These are phyloP conservation scores for Hippocampus comes DNA, from an alignment of 2,113 vertebrate genomes.

Conservation along the genomic window DNA sequence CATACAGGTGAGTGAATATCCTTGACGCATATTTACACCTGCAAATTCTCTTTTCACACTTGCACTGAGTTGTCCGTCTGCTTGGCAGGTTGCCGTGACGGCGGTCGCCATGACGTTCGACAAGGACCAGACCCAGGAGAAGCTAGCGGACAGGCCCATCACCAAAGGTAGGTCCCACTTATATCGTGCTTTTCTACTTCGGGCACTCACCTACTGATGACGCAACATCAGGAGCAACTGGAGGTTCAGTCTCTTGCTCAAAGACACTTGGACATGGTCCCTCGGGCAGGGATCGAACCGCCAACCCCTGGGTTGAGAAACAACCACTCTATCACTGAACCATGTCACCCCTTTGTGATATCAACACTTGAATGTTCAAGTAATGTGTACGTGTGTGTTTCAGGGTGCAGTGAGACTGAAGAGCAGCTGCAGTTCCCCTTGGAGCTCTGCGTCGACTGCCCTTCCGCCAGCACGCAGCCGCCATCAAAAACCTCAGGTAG, in stretches of 20 bases:
- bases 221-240: too few species aligned
- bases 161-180: slow-evolving; percentile 76
- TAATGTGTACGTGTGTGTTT: slow-evolving; percentile 8
- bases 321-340: too few species aligned
- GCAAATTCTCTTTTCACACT: neutral
- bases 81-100: slow-evolving; percentile 88
- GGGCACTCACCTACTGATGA: too few species aligned
- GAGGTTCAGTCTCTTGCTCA: too few species aligned
- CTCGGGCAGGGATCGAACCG: too few species aligned
- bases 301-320: too few species aligned
- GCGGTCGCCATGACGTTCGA: slow-evolving; percentile 96
- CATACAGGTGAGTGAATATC: slow-evolving; percentile 85
- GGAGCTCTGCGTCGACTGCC: slow-evolving; percentile 84
- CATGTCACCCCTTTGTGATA: neutral
- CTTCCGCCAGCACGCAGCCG: slow-evolving; percentile 75
- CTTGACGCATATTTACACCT: neutral
- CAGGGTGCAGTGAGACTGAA: slow-evolving; percentile 84
- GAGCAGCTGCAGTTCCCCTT: slow-evolving; percentile 93
- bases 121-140: slow-evolving; percentile 84
- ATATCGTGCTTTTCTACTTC: too few species aligned
- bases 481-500: slow-evolving; percentile 82
- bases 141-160: slow-evolving; percentile 76
- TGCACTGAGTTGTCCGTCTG: neutral
- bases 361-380: neutral
- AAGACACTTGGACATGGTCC: too few species aligned